phyloP scores from a whole-genome alignment of 2,797 vertebrate species.

The Tauraco hartlaubi region DNA sequence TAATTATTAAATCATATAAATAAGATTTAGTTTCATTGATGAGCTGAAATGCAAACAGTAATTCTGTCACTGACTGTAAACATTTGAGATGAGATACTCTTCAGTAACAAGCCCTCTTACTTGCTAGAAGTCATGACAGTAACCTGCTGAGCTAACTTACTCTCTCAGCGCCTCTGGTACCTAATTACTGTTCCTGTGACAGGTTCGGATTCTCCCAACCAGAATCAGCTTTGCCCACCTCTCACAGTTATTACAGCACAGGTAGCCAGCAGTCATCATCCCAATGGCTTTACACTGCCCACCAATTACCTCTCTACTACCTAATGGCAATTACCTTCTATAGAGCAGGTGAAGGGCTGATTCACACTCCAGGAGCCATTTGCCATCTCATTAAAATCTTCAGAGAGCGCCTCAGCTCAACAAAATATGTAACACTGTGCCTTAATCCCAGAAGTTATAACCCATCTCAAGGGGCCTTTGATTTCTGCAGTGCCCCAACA shows the following conservation, averaged over 20 bases:
- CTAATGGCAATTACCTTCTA: neutral
- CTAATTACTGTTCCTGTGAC: neutral
- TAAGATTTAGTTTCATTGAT: conserved; percentile 81
- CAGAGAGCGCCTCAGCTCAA: neutral
- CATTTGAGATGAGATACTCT: conserved; percentile 42
- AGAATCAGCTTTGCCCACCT: neutral
- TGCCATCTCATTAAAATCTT: neutral
- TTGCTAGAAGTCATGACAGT: neutral
- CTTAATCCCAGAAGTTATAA: neutral
- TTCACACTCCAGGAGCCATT: neutral
- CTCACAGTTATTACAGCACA: neutral
- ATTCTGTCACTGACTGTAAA: conserved; percentile 68
- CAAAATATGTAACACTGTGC: neutral
- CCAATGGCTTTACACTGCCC: neutral
- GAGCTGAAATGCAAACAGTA: conserved; percentile 78
- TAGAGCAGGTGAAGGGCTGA: neutral
- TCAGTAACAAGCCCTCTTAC: neutral
- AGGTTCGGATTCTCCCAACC: neutral
- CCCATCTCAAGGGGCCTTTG: neutral
- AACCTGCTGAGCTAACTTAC: neutral
- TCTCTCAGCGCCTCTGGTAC: neutral
- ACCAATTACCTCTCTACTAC: neutral
- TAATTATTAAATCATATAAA: conserved; percentile 85
- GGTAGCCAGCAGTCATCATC: neutral
- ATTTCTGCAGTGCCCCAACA: neutral